Base-by-base conservation (phyloP, 1,140 invertebrate species). In the Drosophila triauraria region DNA sequence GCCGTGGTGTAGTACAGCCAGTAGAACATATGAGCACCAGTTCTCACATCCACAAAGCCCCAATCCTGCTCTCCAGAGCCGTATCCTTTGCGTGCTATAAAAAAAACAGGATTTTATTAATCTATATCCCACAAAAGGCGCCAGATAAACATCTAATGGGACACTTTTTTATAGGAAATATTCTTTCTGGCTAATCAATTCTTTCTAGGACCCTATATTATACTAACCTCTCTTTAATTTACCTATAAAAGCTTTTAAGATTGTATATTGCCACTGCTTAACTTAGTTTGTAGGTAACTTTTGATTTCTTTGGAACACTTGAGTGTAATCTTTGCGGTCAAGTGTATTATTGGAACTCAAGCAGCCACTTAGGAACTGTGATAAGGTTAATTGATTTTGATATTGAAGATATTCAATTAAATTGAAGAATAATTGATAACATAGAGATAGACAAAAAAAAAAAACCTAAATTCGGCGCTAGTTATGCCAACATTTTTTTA, bases 21-120 rank as follows among this genome's bases (percentile, higher is more conserved):
- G 94, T 96, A 97, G 91, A 97, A 97, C 94, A 97, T 97, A 54
- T 97, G 94, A 2, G 96, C 96, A 0, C 95, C 94, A 8, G 94
- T 92, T 9, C 96, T 94, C 0, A 97, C 96, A 51, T 94, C 94
- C 2, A 94, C 94, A 82, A 94, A 95, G 17, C 95, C 95, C 95
- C 95, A 96, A 82, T 96, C 95, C 93, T 96, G 95, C 57, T 95
- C 94, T 0, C 94, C 94, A 0, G 93, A 91, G 9, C 94, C 94
- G 60, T 94, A 94, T 23, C 94, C 94, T 15, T 54, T 43, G 23
- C 82, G 78, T 59, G 78, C 86, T 87, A 25, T 27, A 10, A 1
- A 40, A 1, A 42, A 25, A 43, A 35, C 10, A 50, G 10, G 40
- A 48, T 23, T 5, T 9, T 6, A 40, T 58, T 38, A 57, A 43